Evolutionary conservation across 2,113 vertebrate species (phyloP), one percentile per base, ranked within the genome.

Genomic region (Pelmatolapia mariae): DNA sequence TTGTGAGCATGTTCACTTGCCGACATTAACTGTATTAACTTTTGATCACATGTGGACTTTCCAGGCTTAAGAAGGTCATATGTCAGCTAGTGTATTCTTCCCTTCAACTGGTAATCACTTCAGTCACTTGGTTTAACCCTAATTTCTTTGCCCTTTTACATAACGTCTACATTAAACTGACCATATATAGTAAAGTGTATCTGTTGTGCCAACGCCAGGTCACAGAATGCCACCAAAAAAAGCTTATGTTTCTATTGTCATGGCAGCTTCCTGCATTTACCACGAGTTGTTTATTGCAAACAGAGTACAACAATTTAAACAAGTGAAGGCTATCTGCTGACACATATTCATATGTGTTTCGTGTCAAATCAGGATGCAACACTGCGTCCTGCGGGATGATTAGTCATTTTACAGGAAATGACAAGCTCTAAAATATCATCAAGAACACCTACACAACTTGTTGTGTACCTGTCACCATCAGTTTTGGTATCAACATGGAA

Each of bases 231-330:
- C 15, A 45, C 38, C 0, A 73, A 45, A 16, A 43, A 26, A 73
- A 45, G 68, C 68, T 38, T 0, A 45, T 16, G 13, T 73, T 73
- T 47, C 22, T 16, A 10, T 43, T 24, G 12, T 33, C 73, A n/a
- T 31, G 10, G 26, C 16, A 78, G 18, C 73, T 50, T 78, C 26
- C 45, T 31, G 18, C 26, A 31, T 50, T 50, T 50, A 8, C 61
- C 61, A 68, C 19, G 7, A 78, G 43, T 76, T 78, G 45, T 50
- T 78, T 78, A 78, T 33, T 52, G 73, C 45, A 52, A 78, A 78
- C 73, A 1, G 45, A 78, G 11, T 2, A 52, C 45, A 52, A 52
- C 10, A 78, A 19, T 50, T 78, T 0, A 29, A 78, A 19, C 45
- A 78, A 52, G 73, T 52, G 26, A 78, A 78, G 29, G 73, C 45